phyloP scores from a whole-genome alignment of 2,888 invertebrate genomes.

The Abscondita cerata region DNA sequence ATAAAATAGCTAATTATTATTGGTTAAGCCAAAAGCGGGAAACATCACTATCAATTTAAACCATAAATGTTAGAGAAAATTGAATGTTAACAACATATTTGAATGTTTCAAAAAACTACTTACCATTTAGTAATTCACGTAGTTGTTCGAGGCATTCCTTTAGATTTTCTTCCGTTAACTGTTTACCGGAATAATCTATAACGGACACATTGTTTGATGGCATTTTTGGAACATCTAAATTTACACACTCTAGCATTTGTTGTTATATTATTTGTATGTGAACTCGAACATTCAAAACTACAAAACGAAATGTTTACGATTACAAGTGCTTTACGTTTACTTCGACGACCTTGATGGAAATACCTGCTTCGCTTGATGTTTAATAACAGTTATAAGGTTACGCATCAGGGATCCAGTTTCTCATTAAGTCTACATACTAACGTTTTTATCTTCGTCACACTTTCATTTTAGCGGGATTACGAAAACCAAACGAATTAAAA shows the following conservation, averaged over 20 bases:
- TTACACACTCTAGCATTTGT: neutral
- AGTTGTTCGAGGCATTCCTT: conserved; percentile 34
- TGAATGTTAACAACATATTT: no score
- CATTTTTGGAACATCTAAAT: no score
- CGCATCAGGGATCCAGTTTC: neutral
- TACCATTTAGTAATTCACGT: conserved; percentile 34
- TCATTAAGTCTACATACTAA: no score
- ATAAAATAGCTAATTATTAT: no score
- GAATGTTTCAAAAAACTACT: no score
- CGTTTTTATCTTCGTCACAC: no score
- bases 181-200: conserved; percentile 28
- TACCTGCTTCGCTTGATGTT: conserved; percentile 17
- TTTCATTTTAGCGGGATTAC: no score
- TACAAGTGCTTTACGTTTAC: conserved; percentile 4
- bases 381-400: conserved; percentile 15
- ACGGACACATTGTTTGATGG: conserved; percentile 1
- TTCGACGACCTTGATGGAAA: conserved; percentile 16
- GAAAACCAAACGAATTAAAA: no score
- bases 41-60: no score
- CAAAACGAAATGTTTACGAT: conserved; percentile 11
- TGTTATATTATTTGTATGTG: no score
- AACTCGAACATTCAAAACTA: neutral
- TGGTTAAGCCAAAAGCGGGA: no score
- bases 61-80: no score
- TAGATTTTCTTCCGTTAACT: conserved; percentile 33